phyloP scores from a whole-genome alignment of 2,113 vertebrate genomes.

The Lepus europaeus region DNA sequence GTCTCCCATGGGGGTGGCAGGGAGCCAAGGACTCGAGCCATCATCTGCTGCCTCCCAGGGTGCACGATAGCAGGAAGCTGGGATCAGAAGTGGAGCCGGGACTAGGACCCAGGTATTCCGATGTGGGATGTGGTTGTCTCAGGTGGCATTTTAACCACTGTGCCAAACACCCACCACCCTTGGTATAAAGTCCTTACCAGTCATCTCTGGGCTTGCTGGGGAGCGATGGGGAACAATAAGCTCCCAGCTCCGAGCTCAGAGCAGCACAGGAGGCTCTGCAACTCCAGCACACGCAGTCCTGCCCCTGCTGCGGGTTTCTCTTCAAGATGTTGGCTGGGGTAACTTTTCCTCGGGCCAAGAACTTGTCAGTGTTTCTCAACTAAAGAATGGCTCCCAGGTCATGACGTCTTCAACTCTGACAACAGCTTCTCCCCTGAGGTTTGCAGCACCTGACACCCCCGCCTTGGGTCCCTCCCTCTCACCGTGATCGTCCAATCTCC shows the following conservation, averaged over 20 bases:
- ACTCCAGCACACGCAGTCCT: not conserved
- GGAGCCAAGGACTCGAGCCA: too few relatives aligned
- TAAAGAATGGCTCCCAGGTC: not conserved
- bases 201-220: not conserved
- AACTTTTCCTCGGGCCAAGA: not conserved
- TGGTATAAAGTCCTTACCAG: not conserved
- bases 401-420: not conserved
- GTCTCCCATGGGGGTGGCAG: too few relatives aligned
- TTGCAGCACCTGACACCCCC: not conserved
- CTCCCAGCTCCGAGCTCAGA: not conserved
- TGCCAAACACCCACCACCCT: too few relatives aligned
- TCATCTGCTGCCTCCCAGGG: too few relatives aligned
- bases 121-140: too few relatives aligned
- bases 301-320: not conserved
- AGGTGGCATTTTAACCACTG: too few relatives aligned
- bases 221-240: not conserved
- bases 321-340: not conserved
- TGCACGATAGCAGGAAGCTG: too few relatives aligned
- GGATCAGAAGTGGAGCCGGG: too few relatives aligned
- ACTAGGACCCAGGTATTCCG: too few relatives aligned
- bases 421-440: not conserved
- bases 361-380: not conserved
- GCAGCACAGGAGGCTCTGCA: too few relatives aligned
- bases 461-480: not conserved
- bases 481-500: not conserved